Conservation (phyloP, 2,888 invertebrate species). For the Ophion slaviceki region DNA sequence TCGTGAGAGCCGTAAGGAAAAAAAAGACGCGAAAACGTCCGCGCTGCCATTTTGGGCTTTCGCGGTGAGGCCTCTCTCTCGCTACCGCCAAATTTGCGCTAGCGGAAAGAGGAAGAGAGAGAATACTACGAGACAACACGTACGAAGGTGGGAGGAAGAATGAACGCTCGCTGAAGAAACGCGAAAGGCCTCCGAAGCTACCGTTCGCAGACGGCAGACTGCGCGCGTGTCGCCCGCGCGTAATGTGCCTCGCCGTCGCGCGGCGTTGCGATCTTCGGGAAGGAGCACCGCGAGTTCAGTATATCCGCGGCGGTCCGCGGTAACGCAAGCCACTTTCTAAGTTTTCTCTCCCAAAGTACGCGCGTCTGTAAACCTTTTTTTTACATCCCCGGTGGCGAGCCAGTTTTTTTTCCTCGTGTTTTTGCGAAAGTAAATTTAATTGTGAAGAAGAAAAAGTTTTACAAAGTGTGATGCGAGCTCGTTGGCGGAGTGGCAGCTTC, state of each 20-base stretch:
- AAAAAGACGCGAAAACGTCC: slow-evolving; percentile 47
- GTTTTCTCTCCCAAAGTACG: background rate
- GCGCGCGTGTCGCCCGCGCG: slow-evolving; percentile 37
- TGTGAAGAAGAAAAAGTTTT: background rate
- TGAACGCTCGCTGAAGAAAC: background rate
- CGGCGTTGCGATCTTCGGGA: slow-evolving; percentile 27
- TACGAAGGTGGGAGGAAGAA: slow-evolving; percentile 17
- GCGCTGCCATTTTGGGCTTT: slow-evolving; percentile 70
- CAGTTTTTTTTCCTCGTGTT: background rate
- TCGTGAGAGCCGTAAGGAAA: slow-evolving; percentile 25
- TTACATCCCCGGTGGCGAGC: slow-evolving; percentile 5
- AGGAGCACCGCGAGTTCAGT: slow-evolving; percentile 60
- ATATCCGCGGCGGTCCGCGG: slow-evolving; percentile 69
- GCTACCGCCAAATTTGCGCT: slow-evolving; percentile 12
- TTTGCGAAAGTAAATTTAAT: background rate
- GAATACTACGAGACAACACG: background rate
- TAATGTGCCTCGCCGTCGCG: slow-evolving; percentile 32
- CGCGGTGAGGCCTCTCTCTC: slow-evolving; percentile 37
- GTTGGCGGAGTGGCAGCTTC: background rate
- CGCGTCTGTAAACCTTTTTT: background rate
- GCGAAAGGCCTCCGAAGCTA: slow-evolving; percentile 17
- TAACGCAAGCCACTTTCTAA: slow-evolving; percentile 53
- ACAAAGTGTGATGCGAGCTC: background rate
- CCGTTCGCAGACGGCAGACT: slow-evolving; percentile 20
- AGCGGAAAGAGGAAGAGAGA: slow-evolving; percentile 7